Evolutionary conservation across 1,140 invertebrate genomes (phyloP).

Genomic region (Helicoverpa zea): DNA sequence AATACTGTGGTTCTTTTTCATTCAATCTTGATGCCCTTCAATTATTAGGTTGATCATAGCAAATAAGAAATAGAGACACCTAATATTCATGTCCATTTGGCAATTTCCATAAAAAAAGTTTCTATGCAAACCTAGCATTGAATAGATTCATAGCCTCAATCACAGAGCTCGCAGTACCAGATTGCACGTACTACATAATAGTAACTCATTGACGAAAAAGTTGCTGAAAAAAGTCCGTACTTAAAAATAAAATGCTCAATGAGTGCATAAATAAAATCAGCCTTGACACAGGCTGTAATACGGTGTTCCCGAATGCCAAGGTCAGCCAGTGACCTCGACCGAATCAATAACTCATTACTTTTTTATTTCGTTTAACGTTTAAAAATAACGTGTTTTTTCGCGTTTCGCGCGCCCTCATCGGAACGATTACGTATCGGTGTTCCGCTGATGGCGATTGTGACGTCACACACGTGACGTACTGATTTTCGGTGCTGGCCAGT

Average conservation of each 20-base stretch:
- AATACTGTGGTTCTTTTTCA: no score
- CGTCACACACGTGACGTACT: constrained; percentile 28
- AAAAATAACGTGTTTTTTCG: constrained; percentile 67
- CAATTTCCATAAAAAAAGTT: no score
- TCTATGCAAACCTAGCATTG: no score
- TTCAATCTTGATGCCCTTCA: no score
- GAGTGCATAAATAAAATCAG: constrained; percentile 50
- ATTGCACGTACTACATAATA: not conserved
- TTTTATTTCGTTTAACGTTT: constrained; percentile 70
- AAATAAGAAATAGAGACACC: no score
- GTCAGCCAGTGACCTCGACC: constrained; percentile 58
- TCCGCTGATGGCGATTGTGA: constrained; percentile 57
- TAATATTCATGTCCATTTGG: no score
- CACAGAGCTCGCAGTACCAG: no score
- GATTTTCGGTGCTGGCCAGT: not conserved
- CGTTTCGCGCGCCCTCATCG: constrained; percentile 53
- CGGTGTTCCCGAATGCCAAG: constrained; percentile 50
- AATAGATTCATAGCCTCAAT: not conserved
- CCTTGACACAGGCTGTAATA: constrained; percentile 63
- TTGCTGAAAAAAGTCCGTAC: constrained; percentile 15
- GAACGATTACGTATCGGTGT: constrained; percentile 62
- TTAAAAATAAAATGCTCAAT: constrained; percentile 41
- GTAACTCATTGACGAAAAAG: not conserved
- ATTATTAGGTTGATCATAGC: no score
- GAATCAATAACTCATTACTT: constrained; percentile 73